Base-by-base conservation (phyloP, 1,140 invertebrate genomes). In the Drosophila sulfurigaster region DNA sequence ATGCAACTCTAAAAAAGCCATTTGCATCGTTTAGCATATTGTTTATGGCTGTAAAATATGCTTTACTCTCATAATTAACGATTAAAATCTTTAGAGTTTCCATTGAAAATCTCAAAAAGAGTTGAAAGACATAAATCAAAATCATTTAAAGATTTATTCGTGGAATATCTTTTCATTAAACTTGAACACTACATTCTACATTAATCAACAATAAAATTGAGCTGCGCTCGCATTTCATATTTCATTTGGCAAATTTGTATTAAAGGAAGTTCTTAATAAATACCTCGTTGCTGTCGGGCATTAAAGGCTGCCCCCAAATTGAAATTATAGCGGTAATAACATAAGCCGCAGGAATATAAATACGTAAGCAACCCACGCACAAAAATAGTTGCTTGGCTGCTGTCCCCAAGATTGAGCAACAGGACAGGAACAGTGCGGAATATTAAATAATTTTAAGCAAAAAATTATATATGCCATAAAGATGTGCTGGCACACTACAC, bases 381-480 rank as follows among this genome's bases (percentile, higher is more conserved):
- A 16, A 25, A 25, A 25, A 25, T 25, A 25, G 20, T 25, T 25
- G 20, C 20, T 28, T 48, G 6, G 48, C 45, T 25, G 20, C 20
- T 25, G 20, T 25, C 20, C 20, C 20, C 20, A 25, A 25, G 20
- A 13, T 45, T 7, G 56, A 46, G 51, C 62, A 60, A 65, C 65
- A 63, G 56, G 58, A 81, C 59, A 45, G n/a, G n/a, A n/a, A 70
- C 48, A 69, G 63, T 65, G 64, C 49, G 65, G 76, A 68, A 77
- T 87, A 87, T 87, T 77, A 79, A 87, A 82, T 65, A 86, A 87
- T 82, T 87, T 87, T 65, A 82, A 77, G 65, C 79, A 74, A 81
- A 87, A 87, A 87, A 76, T 82, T 83, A 83, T 83, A 85, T 49
- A 66, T 80, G 81, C 69, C 81, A 78, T 83, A 74, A 85, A 74